phyloP scores from a whole-genome alignment of 1,140 invertebrate species.

The Dendrolimus kikuchii region DNA sequence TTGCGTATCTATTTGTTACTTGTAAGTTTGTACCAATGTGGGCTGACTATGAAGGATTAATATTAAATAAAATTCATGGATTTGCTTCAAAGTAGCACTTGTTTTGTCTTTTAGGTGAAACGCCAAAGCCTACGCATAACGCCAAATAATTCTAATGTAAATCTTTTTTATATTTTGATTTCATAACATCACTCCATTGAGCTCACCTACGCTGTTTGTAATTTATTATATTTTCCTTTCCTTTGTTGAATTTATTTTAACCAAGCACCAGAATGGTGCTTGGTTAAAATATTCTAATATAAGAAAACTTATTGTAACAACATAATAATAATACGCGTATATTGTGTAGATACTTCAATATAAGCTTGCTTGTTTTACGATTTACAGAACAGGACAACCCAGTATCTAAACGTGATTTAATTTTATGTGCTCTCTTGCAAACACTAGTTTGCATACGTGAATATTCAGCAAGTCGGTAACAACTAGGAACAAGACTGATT shows the following conservation, averaged over 20 bases:
- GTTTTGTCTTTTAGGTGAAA: slow-evolving; percentile 56
- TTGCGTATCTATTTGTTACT: too few relatives aligned
- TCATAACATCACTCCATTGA: slow-evolving; percentile 27
- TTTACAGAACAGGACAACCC: slow-evolving; percentile 5
- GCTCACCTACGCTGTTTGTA: slow-evolving; percentile 34
- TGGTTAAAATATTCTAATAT: too few relatives aligned
- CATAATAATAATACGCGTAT: too few relatives aligned
- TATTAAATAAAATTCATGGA: slow-evolving; percentile 65
- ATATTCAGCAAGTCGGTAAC: slow-evolving; percentile 35
- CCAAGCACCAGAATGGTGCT: too few relatives aligned
- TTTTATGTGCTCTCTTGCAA: slow-evolving; percentile 22
- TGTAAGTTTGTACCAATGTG: slow-evolving; percentile 21
- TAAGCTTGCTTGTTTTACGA: not conserved
- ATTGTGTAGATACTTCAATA: too few relatives aligned
- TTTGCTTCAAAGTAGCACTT: slow-evolving; percentile 35
- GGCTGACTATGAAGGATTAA: slow-evolving; percentile 45
- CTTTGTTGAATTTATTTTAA: too few relatives aligned
- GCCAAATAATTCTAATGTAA: slow-evolving; percentile 23
- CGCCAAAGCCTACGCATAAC: slow-evolving; percentile 39
- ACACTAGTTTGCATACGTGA: slow-evolving; percentile 33
- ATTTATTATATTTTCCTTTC: too few relatives aligned
- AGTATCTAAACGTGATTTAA: slow-evolving; percentile 18
- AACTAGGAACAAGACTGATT: slow-evolving; percentile 24
- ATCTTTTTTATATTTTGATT: slow-evolving; percentile 27
- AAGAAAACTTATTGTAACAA: too few relatives aligned